Conservation (phyloP, 2,888 invertebrate species). For the Lampropteryx suffumata region DNA sequence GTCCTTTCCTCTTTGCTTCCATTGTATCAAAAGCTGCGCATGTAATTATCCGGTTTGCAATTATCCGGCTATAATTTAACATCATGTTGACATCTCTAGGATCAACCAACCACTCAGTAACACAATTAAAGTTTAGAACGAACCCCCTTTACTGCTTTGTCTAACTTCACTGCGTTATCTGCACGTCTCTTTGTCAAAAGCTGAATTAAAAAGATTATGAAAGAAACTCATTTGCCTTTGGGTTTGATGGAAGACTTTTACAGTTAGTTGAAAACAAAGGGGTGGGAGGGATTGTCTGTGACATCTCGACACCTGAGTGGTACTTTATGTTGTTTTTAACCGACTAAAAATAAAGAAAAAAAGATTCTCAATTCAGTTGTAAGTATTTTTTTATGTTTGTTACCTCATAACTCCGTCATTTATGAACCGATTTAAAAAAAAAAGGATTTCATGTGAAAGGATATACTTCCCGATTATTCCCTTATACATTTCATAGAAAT, state of each 20-base stretch:
- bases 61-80: background rate
- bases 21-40: no score
- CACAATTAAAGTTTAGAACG: slow-evolving; percentile 35
- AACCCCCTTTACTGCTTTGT: slow-evolving; percentile 32
- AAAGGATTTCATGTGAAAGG: no score
- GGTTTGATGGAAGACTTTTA: slow-evolving; percentile 19
- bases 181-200: slow-evolving; percentile 26
- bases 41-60: no score
- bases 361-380: no score
- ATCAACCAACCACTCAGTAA: slow-evolving; percentile 15
- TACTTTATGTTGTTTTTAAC: no score
- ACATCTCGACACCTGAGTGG: background rate
- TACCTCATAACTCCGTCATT: no score
- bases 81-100: slow-evolving; percentile 3
- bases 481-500: no score
- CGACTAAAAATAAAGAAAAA: no score
- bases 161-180: slow-evolving; percentile 28
- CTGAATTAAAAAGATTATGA: slow-evolving; percentile 27
- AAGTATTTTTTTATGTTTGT: no score
- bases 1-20: no score
- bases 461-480: no score
- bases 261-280: slow-evolving; percentile 12
- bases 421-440: no score
- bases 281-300: background rate
- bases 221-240: slow-evolving; percentile 22